Conservation (phyloP, 53 echinoderm and acorn worm species). For the Apostichopus leukothele region DNA sequence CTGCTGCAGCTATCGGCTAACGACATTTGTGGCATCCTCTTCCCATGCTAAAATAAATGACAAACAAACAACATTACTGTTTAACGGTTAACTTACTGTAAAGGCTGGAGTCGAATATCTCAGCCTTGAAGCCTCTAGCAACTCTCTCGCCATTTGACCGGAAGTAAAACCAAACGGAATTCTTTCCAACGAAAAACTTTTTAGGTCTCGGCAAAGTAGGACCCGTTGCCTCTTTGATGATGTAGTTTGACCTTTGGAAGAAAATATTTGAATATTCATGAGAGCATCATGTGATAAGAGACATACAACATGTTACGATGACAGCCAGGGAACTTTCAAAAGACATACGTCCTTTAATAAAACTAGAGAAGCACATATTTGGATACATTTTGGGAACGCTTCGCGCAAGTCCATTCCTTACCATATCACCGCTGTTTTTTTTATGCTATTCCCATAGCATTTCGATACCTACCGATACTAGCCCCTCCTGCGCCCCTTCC, state of each 20-base stretch:
- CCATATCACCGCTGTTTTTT: too few species aligned
- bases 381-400: too few species aligned
- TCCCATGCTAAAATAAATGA: too few species aligned
- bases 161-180: constrained; percentile 80
- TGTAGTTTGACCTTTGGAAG: constrained; percentile 33
- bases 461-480: too few species aligned
- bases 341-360: too few species aligned
- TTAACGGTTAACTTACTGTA: constrained; percentile 60
- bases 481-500: too few species aligned
- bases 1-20: too few species aligned
- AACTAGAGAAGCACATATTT: too few species aligned
- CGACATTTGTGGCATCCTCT: too few species aligned
- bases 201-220: constrained; percentile 22
- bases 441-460: too few species aligned
- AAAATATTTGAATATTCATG: not conserved
- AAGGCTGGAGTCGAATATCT: constrained; percentile 72
- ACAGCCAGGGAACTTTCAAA: not conserved
- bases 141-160: constrained; percentile 63
- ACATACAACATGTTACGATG: not conserved
- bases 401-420: too few species aligned
- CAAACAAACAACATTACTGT: not conserved
- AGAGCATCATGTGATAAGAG: too few species aligned
- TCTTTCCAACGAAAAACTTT: constrained; percentile 15
- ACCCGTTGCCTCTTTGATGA: constrained; percentile 35
- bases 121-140: constrained; percentile 82